Evolutionary conservation across 2,888 invertebrate genomes (phyloP), one percentile per base, ranked within the genome.

Genomic region (Calliphora vomitoria): DNA sequence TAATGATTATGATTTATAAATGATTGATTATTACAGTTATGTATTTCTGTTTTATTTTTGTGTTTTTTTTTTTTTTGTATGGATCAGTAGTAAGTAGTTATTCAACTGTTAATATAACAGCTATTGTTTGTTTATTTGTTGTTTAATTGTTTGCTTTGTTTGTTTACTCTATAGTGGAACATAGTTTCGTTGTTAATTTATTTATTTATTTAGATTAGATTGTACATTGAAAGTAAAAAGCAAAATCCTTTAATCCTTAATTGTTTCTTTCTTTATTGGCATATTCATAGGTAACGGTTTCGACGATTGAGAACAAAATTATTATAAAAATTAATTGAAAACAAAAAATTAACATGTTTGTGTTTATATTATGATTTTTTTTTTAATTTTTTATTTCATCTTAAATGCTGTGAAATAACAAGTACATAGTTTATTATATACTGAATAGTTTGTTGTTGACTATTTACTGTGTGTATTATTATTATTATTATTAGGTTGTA

Each of bases 91-190:
- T 41, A 72, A 79, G 71, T 41, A 44, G 35, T 78, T 50, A 41
- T 50, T 41, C 31, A 84, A 82, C 87, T 87, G 87, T 82, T 87
- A 85, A 87, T 87, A 85, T 85, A 87, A 85, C 85, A 87, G 85
- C 31, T 79, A 38, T 66, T 78, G 47, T 47, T 66, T 69, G 25
- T 84, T 79, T 25, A 2, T 25, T n/a, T 25, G 25, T 25, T 25
- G 25, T 1, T 72, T 20, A 6, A 62, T 38, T 64, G 50, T 47
- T 47, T 15, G 3, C 13, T 41, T 41, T 41, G 8, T 44, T 35
- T 44, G 44, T 44, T 72, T 69, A 53, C 35, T 55, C 38, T 64
- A 78, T 55, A 64, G 78, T 74, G 79, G 81, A 84, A 82, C 68
- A 68, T 81, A 69, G 78, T 69, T 87, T 85, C 87, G 82, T 87